phyloP scores from a whole-genome alignment of 30 jellyfish, hydroid and myxozoan genomes.

The Euphysa ruthae region DNA sequence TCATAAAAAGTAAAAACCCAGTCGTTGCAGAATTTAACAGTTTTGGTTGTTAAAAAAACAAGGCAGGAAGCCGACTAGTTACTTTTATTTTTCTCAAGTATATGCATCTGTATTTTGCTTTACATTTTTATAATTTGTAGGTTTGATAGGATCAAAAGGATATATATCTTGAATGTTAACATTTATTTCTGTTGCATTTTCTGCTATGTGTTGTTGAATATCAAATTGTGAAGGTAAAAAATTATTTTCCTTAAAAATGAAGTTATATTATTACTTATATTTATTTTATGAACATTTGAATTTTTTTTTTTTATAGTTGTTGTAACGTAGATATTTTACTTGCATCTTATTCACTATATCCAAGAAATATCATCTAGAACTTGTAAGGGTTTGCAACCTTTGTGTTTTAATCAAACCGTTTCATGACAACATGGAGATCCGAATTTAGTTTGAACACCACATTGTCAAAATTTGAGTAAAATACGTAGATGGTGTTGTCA shows the following conservation, averaged over 20 bases:
- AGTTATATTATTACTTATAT: background rate
- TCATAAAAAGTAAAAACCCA: constrained; percentile 8
- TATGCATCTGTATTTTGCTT: constrained; percentile 2
- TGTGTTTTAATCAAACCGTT: background rate
- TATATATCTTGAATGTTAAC: background rate
- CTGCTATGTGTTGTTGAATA: constrained; percentile 5
- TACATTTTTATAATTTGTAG: background rate
- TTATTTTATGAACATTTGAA: background rate
- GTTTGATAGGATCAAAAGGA: background rate
- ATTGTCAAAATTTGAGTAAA: too few species aligned
- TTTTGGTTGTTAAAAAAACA: too few species aligned
- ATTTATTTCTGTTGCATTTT: constrained; percentile 7
- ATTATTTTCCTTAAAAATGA: background rate
- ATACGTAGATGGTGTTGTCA: too few species aligned
- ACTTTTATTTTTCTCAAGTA: constrained; percentile 10
- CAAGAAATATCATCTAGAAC: background rate
- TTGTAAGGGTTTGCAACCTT: too few species aligned
- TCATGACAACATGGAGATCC: too few species aligned
- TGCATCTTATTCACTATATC: background rate
- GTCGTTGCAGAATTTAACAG: background rate
- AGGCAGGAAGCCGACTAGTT: constrained; percentile 29
- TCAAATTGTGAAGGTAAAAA: background rate
- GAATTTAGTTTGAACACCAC: too few species aligned
- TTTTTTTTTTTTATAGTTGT: background rate
- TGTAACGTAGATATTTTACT: too few species aligned